These are phyloP conservation scores for Tenebrosternarchus preto DNA, from an alignment of 2,113 vertebrate genomes.

Conservation along the genomic window DNA sequence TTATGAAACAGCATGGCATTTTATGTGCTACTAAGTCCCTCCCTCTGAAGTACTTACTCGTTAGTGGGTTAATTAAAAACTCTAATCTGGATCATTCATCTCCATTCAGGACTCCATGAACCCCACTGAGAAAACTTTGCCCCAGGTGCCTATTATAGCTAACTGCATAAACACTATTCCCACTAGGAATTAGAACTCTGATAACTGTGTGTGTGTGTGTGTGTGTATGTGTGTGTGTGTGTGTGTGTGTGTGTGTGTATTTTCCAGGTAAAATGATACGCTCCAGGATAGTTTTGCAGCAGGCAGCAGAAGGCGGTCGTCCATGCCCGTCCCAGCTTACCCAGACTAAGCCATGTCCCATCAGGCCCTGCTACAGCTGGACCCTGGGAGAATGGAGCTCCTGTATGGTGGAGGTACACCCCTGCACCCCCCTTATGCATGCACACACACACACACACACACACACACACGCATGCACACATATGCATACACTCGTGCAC, in stretches of 20 bases:
- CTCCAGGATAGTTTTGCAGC: conserved; percentile 80
- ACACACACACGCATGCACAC: no score
- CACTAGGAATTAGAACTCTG: background rate
- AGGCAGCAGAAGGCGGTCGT: conserved; percentile 83
- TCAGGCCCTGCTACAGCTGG: conserved; percentile 90
- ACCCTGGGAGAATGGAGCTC: conserved; percentile 84
- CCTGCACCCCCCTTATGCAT: background rate
- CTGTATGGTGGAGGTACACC: conserved; percentile 87
- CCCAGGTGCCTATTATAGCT: conserved; percentile 29
- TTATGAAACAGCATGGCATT: conserved; percentile 20
- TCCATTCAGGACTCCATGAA: conserved; percentile 14
- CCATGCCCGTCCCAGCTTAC: conserved; percentile 83
- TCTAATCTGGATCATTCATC: conserved; percentile 48
- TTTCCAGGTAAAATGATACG: conserved; percentile 82
- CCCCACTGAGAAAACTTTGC: conserved; percentile 29
- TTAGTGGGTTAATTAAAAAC: conserved; percentile 48
- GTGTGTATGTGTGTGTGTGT: conserved; percentile 18
- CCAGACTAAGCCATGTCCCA: conserved; percentile 84
- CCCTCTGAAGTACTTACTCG: conserved; percentile 29
- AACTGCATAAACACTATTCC: conserved; percentile 25
- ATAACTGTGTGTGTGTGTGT: conserved; percentile 8
- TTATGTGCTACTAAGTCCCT: conserved; percentile 18
- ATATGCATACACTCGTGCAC: no score
- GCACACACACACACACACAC: no score
- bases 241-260: conserved; percentile 17